Evolutionary conservation across 2,888 invertebrate species (phyloP).

Genomic region (Patella caerulea): DNA sequence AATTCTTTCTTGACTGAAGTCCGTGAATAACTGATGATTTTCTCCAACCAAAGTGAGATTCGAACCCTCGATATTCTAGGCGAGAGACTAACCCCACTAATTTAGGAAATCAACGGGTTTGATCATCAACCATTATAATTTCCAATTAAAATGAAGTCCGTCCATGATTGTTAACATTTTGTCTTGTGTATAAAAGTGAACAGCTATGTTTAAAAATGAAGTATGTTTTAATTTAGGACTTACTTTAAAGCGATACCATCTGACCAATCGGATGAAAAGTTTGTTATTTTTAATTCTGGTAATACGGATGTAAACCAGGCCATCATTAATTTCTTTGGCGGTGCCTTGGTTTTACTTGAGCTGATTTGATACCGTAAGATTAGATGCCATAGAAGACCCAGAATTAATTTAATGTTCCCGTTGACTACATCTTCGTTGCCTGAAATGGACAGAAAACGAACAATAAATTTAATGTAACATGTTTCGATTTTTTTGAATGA

Average conservation of each 20-base stretch:
- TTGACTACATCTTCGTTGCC: slow-evolving; percentile 98
- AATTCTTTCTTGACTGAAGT: too few relatives aligned
- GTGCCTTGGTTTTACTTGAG: slow-evolving; percentile 91
- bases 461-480: background rate
- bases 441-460: slow-evolving; percentile 69
- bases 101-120: too few relatives aligned
- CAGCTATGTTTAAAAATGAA: background rate
- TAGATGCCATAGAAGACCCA: slow-evolving; percentile 98
- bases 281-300: slow-evolving; percentile 75
- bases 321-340: slow-evolving; percentile 96
- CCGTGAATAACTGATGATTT: too few relatives aligned
- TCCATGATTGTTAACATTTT: too few relatives aligned
- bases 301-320: slow-evolving; percentile 84
- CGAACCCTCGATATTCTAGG: too few relatives aligned
- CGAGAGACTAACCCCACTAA: too few relatives aligned
- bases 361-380: slow-evolving; percentile 99
- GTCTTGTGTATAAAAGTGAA: too few relatives aligned
- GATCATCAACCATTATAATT: too few relatives aligned
- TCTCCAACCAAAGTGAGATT: too few relatives aligned
- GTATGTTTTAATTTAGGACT: slow-evolving; percentile 28
- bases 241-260: slow-evolving; percentile 89
- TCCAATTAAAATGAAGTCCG: too few relatives aligned
- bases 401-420: slow-evolving; percentile 94
- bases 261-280: slow-evolving; percentile 98
- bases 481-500: background rate